phyloP scores from a whole-genome alignment of 2,113 vertebrate species.

The Microcebus tavaratra region DNA sequence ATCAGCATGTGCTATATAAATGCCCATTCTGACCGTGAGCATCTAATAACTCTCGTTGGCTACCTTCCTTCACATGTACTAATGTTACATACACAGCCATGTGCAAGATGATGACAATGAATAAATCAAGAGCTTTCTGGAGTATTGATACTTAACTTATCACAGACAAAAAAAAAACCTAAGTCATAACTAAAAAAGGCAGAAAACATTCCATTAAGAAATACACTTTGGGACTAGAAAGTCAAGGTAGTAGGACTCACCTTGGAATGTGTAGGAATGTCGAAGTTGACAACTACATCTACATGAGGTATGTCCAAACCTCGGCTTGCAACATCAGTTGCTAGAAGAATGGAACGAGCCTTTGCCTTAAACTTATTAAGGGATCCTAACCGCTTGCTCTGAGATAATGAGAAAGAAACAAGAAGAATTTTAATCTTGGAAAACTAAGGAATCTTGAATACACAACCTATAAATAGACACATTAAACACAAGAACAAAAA shows the following conservation, averaged over 20 bases:
- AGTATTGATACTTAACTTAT: not conserved
- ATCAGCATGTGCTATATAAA: not conserved
- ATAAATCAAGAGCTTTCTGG: not conserved
- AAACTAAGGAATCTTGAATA: not conserved
- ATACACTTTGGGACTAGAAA: not conserved
- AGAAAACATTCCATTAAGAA: conserved; percentile 23
- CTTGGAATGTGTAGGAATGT: conserved; percentile 99
- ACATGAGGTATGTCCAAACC: conserved; percentile 98
- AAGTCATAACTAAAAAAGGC: not conserved
- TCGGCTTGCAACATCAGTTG: conserved; percentile 97
- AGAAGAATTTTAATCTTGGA: not conserved
- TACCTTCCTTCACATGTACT: not conserved
- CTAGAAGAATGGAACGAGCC: conserved; percentile 94
- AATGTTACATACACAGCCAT: not conserved
- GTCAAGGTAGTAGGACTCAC: conserved; percentile 78
- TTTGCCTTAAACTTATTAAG: conserved; percentile 99
- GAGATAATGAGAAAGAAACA: conserved; percentile 37
- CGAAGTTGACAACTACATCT: conserved; percentile 98
- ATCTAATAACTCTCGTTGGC: not conserved
- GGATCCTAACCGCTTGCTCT: conserved; percentile 96
- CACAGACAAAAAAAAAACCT: not conserved
- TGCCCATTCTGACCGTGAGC: not conserved
- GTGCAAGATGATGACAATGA: not conserved
- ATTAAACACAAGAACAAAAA: not conserved
- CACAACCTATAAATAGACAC: not conserved